phyloP scores from a whole-genome alignment of 2,888 invertebrate genomes.

The Physocephala rufipes region DNA sequence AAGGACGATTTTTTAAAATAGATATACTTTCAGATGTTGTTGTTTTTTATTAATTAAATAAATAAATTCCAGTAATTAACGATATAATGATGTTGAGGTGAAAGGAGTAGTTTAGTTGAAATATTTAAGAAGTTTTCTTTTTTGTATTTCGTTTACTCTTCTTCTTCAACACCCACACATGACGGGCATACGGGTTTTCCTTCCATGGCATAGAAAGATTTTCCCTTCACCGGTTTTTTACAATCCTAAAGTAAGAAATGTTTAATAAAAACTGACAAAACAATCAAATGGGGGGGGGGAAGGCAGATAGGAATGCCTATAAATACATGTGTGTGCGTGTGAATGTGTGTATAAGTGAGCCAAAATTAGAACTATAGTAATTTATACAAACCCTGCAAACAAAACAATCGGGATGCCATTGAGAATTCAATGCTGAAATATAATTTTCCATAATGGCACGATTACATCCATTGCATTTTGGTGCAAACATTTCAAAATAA shows the following conservation, averaged over 20 bases:
- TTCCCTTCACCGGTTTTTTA: constrained; percentile 90
- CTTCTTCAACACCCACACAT: constrained; percentile 92
- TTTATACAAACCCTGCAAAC: constrained; percentile 90
- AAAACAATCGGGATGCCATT: constrained; percentile 99
- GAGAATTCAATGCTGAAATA: constrained; percentile 95
- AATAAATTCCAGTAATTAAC: constrained; percentile 40
- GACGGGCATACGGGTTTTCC: constrained; percentile 95
- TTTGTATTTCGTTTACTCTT: constrained; percentile 68
- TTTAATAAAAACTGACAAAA: constrained; percentile 29
- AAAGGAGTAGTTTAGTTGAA: neutral
- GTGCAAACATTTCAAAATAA: constrained; percentile 98
- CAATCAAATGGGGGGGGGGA: too few species aligned
- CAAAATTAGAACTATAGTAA: neutral
- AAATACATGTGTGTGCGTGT: too few species aligned
- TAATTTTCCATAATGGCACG: constrained; percentile 98
- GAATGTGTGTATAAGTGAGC: neutral
- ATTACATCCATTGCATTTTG: constrained; percentile 96
- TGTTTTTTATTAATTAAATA: constrained; percentile 31
- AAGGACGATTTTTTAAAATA: neutral
- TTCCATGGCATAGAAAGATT: constrained; percentile 97
- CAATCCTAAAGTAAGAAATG: constrained; percentile 79
- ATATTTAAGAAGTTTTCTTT: constrained; percentile 39
- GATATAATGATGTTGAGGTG: constrained; percentile 52
- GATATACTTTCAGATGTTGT: too few species aligned
- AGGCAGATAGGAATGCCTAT: too few species aligned